Evolutionary conservation across 2,888 invertebrate genomes (phyloP).

Genomic region (Rugalucina vietnamica): DNA sequence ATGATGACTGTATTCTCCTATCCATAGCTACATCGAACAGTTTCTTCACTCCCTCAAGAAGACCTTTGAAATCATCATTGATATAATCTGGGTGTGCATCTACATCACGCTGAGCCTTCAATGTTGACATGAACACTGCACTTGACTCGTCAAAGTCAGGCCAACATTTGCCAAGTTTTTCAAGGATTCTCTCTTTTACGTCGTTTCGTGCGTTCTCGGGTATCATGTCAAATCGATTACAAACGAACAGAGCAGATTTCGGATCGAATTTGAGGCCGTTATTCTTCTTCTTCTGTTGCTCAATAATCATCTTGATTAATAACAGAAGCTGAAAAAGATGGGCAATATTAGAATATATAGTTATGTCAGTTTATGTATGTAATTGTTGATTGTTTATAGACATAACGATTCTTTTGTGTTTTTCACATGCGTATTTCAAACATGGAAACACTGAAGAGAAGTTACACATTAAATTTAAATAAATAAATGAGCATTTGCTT

Average conservation of each 20-base stretch:
- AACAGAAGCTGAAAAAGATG: slow-evolving; percentile 62
- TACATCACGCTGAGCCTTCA: slow-evolving; percentile 59
- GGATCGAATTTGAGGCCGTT: slow-evolving; percentile 68
- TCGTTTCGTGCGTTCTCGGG: slow-evolving; percentile 52
- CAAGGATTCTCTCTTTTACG: slow-evolving; percentile 68
- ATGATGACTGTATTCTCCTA: slow-evolving; percentile 68
- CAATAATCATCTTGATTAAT: slow-evolving; percentile 69
- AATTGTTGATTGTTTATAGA: too few relatives aligned
- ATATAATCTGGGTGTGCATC: slow-evolving; percentile 71
- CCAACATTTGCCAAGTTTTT: slow-evolving; percentile 68
- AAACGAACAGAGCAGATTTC: slow-evolving; percentile 77
- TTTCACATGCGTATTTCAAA: too few relatives aligned
- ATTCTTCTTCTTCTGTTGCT: slow-evolving; percentile 60
- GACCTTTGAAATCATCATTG: slow-evolving; percentile 62
- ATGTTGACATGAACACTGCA: slow-evolving; percentile 71
- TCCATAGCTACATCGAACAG: slow-evolving; percentile 68
- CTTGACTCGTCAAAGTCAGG: slow-evolving; percentile 69
- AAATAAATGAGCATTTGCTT: too few relatives aligned
- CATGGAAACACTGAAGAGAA: too few relatives aligned
- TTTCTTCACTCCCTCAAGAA: slow-evolving; percentile 71
- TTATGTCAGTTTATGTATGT: too few relatives aligned
- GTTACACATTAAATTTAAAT: too few relatives aligned
- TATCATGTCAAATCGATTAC: slow-evolving; percentile 78
- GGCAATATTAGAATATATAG: too few relatives aligned
- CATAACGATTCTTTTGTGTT: too few relatives aligned